Base-by-base conservation (phyloP, 2,888 invertebrate species). In the Sycophila texana region DNA sequence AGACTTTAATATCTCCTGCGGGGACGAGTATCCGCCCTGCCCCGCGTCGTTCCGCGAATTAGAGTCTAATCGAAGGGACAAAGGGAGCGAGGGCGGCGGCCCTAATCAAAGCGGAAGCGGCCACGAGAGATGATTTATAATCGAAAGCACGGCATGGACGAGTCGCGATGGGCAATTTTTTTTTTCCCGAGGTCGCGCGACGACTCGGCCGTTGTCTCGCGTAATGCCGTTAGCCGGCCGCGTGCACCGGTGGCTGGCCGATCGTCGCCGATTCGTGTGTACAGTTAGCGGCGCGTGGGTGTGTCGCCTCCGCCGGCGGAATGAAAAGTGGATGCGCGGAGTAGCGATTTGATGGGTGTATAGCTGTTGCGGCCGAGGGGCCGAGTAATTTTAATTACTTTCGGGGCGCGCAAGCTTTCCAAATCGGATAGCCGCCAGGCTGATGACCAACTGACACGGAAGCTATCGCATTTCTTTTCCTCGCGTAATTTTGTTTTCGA, bases 21-120 rank as follows among this genome's bases (percentile, higher is more conserved):
- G 12, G 58, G 66, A 58, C 49, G 66, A 74, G 22, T 13, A 66
- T 39, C 65, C 57, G 20, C 65, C 60, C 47, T 55, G n/a, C 47
- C n/a, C 47, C 18, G 26, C 14, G 22, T 18, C 47, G 10, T 49
- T 18, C 60, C 60, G 18, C 14, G 60, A 67, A 75, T 75, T 75
- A 67, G 47, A 70, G 18, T 26, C 55, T 70, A 70, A 76, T 76
- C 70, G 70, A 70, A 55, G 57, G 63, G 55, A 70, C 70, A 76
- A 70, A 61, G 53, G 53, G 22, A 39, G 10, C 66, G 49, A 18
- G n/a, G 47, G 58, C 49, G 16, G n/a, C n/a, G 67, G 53, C 22
- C 57, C 39, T 72, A 73, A 73, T 73, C 66, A 66, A 67, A 77
- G 22, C 51, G 67, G 72, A 77, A 77, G 22, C 13, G 14, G 57